Percentiles rank a stretch among this genome's conserved stretches.
phyloP scores from a whole-genome alignment of 2,888 invertebrate genomes.

The Mythimna ferrago region DNA sequence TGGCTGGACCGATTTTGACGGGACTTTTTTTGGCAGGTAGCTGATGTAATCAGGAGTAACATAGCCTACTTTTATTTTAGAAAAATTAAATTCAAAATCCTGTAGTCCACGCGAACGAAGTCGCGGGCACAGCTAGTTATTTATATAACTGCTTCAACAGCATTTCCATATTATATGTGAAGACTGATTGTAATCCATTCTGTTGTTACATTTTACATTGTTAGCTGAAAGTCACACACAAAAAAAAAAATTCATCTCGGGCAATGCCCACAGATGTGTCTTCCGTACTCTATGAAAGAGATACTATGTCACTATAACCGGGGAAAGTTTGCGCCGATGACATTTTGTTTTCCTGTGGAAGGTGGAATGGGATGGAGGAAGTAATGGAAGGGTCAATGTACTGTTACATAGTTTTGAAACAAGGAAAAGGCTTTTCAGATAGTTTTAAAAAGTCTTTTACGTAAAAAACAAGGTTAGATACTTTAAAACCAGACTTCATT shows the following conservation, averaged over 20 bases:
- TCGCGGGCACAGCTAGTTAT: too few relatives aligned
- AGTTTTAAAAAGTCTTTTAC: background rate
- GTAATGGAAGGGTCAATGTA: conserved; percentile 16
- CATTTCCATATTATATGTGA: too few relatives aligned
- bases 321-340: conserved; percentile 34
- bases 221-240: too few relatives aligned
- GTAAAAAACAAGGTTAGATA: background rate
- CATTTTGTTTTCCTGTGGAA: conserved; percentile 30
- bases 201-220: too few relatives aligned
- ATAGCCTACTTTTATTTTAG: too few relatives aligned
- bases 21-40: too few relatives aligned
- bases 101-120: too few relatives aligned
- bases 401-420: conserved; percentile 1
- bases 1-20: too few relatives aligned
- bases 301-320: conserved; percentile 1
- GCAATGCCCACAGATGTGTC: background rate
- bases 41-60: too few relatives aligned
- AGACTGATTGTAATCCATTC: too few relatives aligned
- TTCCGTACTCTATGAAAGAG: background rate
- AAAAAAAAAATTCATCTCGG: background rate
- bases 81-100: too few relatives aligned
- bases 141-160: too few relatives aligned
- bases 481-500: background rate
- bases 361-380: background rate
- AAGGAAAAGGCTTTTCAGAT: background rate